These are phyloP conservation scores for Hypotaenidia philippensis DNA, from an alignment of 2,797 vertebrate genomes.

Conservation along the genomic window DNA sequence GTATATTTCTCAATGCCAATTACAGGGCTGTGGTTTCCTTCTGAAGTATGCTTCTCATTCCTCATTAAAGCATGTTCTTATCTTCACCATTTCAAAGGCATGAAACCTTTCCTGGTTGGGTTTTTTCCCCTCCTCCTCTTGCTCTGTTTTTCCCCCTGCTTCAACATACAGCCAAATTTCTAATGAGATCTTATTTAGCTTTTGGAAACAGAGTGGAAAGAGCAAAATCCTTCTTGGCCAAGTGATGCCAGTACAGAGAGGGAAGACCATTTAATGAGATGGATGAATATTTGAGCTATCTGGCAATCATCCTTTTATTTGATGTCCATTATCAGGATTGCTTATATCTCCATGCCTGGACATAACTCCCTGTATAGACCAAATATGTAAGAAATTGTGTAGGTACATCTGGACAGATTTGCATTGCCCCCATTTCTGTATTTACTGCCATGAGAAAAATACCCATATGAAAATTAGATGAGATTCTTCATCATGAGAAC, in stretches of 20 bases:
- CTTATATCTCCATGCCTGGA: neutral
- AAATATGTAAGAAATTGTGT: neutral
- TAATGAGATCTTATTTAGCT: neutral
- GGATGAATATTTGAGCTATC: neutral
- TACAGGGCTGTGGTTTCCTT: neutral
- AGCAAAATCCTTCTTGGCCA: neutral
- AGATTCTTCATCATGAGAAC: neutral
- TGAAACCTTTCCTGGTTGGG: neutral
- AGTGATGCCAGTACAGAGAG: neutral
- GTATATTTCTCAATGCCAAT: neutral
- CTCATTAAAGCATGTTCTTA: slow-evolving; percentile 16
- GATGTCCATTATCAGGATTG: neutral
- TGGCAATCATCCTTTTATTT: neutral
- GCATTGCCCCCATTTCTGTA: neutral
- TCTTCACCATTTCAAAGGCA: slow-evolving; percentile 18
- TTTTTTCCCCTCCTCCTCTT: neutral
- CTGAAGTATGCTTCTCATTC: slow-evolving; percentile 6
- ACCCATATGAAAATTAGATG: neutral
- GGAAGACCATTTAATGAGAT: neutral
- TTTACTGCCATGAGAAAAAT: neutral
- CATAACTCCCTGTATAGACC: neutral
- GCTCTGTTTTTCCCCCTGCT: neutral
- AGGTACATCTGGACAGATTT: neutral
- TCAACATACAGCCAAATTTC: neutral
- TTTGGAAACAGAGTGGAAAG: neutral